Percentiles rank a stretch among this genome's conserved stretches.
phyloP scores from a whole-genome alignment of 2,888 invertebrate genomes.

The Drosophila setosimentum region DNA sequence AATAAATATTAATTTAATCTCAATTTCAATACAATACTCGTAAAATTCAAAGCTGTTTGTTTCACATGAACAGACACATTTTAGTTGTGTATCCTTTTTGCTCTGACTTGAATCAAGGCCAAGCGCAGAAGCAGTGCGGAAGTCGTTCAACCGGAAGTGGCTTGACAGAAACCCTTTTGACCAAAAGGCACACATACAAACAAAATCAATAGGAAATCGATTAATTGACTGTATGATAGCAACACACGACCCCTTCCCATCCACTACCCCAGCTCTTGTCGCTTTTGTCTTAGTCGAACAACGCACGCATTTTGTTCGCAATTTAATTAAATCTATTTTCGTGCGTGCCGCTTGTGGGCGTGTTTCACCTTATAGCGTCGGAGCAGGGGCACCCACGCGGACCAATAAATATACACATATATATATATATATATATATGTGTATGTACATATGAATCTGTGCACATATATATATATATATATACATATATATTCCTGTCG shows the following conservation, averaged over 20 bases:
- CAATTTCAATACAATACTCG: not conserved
- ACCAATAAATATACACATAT: slow-evolving; percentile 2
- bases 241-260: not conserved
- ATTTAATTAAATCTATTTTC: slow-evolving; percentile 79
- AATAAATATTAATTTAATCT: slow-evolving; percentile 3
- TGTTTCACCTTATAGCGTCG: slow-evolving; percentile 53
- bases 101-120: slow-evolving; percentile 20
- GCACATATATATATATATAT: not conserved
- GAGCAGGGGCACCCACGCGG: slow-evolving; percentile 8
- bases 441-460: slow-evolving; percentile 3
- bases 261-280: not conserved
- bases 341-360: slow-evolving; percentile 74
- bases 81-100: not conserved
- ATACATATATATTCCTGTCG: not conserved
- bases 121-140: slow-evolving; percentile 40
- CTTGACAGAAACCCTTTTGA: slow-evolving; percentile 59
- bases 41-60: slow-evolving; percentile 11
- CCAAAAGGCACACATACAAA: slow-evolving; percentile 15
- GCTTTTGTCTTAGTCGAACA: slow-evolving; percentile 1
- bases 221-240: slow-evolving; percentile 64
- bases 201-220: slow-evolving; percentile 70
- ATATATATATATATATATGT: not conserved
- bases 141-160: slow-evolving; percentile 60
- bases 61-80: slow-evolving; percentile 6
- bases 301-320: slow-evolving; percentile 69